Base-by-base conservation (phyloP, 2,888 invertebrate genomes). In the Choristoneura rosaceana region DNA sequence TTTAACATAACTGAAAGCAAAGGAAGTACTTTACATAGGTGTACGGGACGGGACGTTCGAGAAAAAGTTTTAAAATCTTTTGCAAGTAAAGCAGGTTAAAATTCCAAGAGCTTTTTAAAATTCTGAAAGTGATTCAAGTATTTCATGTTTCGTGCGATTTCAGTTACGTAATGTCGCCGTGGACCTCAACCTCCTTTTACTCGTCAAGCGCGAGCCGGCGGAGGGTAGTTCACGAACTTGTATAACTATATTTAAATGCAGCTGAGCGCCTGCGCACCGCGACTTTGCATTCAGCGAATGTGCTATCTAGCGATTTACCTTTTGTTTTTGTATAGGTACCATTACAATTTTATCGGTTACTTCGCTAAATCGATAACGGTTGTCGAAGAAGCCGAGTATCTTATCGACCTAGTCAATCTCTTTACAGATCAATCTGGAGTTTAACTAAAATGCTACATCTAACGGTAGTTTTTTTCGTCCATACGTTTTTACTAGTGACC, bases 231-330 rank as follows among this genome's bases (percentile, higher is more conserved):
- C 52, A 55, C 55, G 12, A 55, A 38, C 38, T 33, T 58, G n/a
- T 34, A 45, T 45, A 12, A 25, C 4, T 25, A 25, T 62, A n/a
- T n/a, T 47, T 47, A 45, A 33, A 9, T 45, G 63, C 63, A 45
- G 43, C 25, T 63, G 34, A 38, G 71, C 71, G 71, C 52, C 65
- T 71, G 65, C 25, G 59, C 47, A 59, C 70, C 14, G 60, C 64
- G 66, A 67, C 41, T 65, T 70, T 67, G 71, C 66, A 62, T 65
- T 33, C 67, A 62, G 71, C 71, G 71, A 71, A 67, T 71, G 71
- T 71, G 67, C 61, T 71, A 47, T 45, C 41, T 66, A 38, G 62
- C 67, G 71, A 71, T 61, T 71, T 52, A 52, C 52, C 52, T 52
- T 52, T 62, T 47, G 33, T 9, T 59, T 59, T 64, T 47, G 58